These are phyloP conservation scores for Eugnorisma glareosa DNA, from an alignment of 2,888 invertebrate species.

Conservation along the genomic window DNA sequence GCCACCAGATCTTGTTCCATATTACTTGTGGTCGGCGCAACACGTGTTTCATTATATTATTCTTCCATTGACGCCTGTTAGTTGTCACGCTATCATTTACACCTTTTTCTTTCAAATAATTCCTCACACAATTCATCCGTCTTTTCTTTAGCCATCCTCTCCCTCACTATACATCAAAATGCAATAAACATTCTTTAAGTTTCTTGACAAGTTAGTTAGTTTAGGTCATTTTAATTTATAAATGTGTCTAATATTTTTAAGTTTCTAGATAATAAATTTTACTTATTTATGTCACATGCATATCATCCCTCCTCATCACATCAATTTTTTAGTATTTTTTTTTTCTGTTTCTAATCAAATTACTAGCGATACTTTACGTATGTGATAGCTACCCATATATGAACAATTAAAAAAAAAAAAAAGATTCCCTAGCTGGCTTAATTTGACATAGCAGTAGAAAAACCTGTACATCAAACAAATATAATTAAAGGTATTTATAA, in stretches of 20 bases:
- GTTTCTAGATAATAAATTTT: no score
- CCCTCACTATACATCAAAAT: neutral
- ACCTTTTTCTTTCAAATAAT: neutral
- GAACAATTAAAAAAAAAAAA: neutral
- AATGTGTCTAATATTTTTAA: no score
- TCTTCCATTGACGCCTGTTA: neutral
- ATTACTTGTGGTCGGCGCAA: neutral
- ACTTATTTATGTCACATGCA: no score
- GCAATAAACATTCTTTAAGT: neutral
- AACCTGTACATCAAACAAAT: neutral
- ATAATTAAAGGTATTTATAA: neutral
- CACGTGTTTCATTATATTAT: neutral
- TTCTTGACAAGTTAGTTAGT: no score
- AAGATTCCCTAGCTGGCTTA: neutral
- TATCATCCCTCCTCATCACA: neutral
- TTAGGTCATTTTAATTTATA: no score
- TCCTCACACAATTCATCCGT: neutral
- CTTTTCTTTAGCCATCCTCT: neutral
- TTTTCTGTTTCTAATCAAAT: neutral
- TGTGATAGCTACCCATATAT: neutral
- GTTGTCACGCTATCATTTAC: neutral
- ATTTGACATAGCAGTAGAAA: neutral
- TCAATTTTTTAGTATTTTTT: no score
- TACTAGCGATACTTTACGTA: neutral
- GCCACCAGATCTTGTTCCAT: neutral